Conservation (phyloP, 2,888 invertebrate species). For the Volucella inanis region DNA sequence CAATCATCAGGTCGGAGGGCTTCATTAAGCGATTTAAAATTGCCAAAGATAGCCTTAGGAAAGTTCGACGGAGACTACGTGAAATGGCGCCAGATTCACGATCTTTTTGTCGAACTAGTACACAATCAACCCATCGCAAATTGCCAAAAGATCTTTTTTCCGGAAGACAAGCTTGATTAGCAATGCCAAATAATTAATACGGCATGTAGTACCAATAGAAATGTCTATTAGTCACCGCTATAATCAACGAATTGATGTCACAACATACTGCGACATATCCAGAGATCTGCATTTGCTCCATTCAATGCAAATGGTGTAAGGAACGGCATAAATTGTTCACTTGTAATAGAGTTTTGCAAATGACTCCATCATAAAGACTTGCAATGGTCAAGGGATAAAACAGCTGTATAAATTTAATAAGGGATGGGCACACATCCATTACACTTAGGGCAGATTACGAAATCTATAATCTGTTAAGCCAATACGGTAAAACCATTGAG, state of each 20-base stretch:
- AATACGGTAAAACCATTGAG: too few relatives aligned
- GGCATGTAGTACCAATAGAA: constrained; percentile 3
- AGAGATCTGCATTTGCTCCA: too few relatives aligned
- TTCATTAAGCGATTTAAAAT: not conserved
- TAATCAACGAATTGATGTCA: not conserved
- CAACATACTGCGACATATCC: not conserved
- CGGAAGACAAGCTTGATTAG: not conserved
- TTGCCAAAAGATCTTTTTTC: not conserved
- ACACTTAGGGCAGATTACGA: too few relatives aligned
- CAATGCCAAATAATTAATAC: constrained; percentile 2
- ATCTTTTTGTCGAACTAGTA: constrained; percentile 11
- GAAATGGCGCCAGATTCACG: constrained; percentile 13
- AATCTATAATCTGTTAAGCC: too few relatives aligned
- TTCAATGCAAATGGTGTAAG: too few relatives aligned
- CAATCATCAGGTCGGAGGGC: not conserved
- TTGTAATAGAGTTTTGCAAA: too few relatives aligned
- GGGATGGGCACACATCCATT: too few relatives aligned
- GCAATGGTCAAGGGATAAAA: too few relatives aligned
- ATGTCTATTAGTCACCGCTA: not conserved
- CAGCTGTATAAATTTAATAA: too few relatives aligned
- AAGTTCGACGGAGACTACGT: constrained; percentile 21
- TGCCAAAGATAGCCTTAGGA: constrained; percentile 2
- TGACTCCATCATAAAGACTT: too few relatives aligned
- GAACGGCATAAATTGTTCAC: too few relatives aligned
- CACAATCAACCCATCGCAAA: not conserved